Evolutionary conservation across 2,113 vertebrate species (phyloP).

Genomic region (Probosciger aterrimus): DNA sequence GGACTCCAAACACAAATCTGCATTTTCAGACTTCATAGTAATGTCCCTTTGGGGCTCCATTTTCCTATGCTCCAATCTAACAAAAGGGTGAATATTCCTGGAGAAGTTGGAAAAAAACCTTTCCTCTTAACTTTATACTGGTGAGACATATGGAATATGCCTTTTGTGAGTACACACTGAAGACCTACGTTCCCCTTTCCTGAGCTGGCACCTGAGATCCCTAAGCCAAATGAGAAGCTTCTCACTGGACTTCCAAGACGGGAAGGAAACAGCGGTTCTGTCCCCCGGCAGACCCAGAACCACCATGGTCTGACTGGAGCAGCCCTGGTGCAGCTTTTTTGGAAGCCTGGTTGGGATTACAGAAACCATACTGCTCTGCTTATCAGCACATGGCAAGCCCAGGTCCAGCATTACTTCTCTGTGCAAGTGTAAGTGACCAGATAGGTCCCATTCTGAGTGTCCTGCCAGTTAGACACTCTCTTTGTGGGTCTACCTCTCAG

Average conservation of each 20-base stretch:
- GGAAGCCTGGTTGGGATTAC: background rate
- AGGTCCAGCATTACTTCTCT: background rate
- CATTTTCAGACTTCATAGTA: background rate
- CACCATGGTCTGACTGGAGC: accelerated
- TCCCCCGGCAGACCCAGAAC: background rate
- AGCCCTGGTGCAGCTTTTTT: background rate
- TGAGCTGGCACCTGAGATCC: background rate
- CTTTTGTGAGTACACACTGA: background rate
- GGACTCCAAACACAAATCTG: background rate
- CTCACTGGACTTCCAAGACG: accelerated
- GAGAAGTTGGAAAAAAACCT: background rate
- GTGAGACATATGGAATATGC: background rate
- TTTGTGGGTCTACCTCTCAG: background rate
- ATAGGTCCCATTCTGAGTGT: background rate
- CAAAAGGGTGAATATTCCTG: background rate
- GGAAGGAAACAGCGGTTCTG: background rate
- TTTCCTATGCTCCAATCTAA: background rate
- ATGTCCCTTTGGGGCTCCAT: background rate
- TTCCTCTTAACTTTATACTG: background rate
- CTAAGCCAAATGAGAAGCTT: background rate
- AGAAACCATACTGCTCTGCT: background rate
- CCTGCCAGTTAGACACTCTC: background rate
- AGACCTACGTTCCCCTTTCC: background rate
- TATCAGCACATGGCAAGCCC: background rate
- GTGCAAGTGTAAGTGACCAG: background rate